Evolutionary conservation across 1,140 invertebrate species (phyloP).

Genomic region (Drosophila saltans): DNA sequence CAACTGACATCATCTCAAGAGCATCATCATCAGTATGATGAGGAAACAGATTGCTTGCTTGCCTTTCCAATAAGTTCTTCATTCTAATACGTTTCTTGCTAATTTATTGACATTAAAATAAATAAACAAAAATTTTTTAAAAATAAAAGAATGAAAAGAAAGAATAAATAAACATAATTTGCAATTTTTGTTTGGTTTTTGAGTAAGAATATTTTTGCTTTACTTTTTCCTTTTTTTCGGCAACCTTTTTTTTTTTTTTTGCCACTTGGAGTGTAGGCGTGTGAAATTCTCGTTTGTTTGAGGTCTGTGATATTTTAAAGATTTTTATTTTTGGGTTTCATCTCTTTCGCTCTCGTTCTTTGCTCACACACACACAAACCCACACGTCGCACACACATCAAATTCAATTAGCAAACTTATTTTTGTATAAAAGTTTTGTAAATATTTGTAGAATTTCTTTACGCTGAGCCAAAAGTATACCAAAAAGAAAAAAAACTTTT

Average conservation of each 20-base stretch:
- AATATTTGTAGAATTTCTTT: constrained; percentile 4
- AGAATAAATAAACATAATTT: constrained; percentile 3
- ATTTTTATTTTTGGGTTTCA: neutral
- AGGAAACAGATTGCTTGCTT: neutral
- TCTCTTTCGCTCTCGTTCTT: neutral
- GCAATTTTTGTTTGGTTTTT: constrained; percentile 5
- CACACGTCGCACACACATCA: neutral
- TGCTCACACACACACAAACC: no score
- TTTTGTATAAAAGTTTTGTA: constrained; percentile 7
- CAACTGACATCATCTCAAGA: constrained; percentile 1
- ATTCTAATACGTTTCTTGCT: constrained; percentile 2
- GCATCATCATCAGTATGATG: neutral
- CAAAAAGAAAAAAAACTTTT: neutral
- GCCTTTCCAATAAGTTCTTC: neutral
- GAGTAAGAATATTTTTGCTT: neutral
- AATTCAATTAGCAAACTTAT: constrained; percentile 11
- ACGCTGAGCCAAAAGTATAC: constrained; percentile 1
- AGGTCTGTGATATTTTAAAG: constrained; percentile 4
- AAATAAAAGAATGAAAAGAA: neutral
- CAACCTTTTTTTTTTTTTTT: neutral
- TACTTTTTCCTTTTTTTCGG: neutral
- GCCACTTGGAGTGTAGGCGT: neutral
- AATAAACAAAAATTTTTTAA: neutral
- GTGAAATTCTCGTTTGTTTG: constrained; percentile 7
- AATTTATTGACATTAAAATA: constrained; percentile 9